Evolutionary conservation across 2,888 invertebrate genomes (phyloP), one percentile per base, ranked within the genome.

Genomic region (Anthophora plumipes): DNA sequence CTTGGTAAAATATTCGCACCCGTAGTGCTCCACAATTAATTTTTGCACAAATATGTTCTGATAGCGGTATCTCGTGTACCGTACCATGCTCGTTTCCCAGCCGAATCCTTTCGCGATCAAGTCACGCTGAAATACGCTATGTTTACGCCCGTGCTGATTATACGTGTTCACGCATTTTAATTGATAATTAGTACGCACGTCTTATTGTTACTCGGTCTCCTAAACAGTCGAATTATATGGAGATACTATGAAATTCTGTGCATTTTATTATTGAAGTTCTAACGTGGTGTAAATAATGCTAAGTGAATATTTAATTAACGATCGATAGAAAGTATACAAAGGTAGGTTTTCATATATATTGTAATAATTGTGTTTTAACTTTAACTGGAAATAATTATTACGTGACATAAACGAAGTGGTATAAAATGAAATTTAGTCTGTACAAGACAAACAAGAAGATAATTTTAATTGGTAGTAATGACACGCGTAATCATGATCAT

Each of bases 381-480:
- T 41, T 12, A 14, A 11, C 1, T 37, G 2, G 20, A 12, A 17
- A 31, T 6, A 20, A 17, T 22, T 37, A 14, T 48, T n/a, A n/a
- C n/a, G 17, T n/a, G 37, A 31, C 31, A 4, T 12, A 25, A 22
- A 41, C 1, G 14, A 39, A 25, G 41, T 39, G 14, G n/a, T n/a
- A n/a, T n/a, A n/a, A 43, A 60, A 60, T 60, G 25, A 14, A 14
- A 41, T 52, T 20, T 25, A 12, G n/a, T 11, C 2, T 31, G 20
- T n/a, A 1, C 22, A 54, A 37, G 71, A 12, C 12, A 25, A 50
- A 59, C 39, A 20, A 25, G 66, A 72, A 39, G 76, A 76, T 80
- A 74, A 84, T 68, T 82, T 77, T 71, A 70, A 77, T 83, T 48
- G 72, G 37, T 66, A 70, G 61, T 77, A 81, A 85, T 72, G 77